phyloP scores from a whole-genome alignment of 1,140 invertebrate species.

The Lerema accius region DNA sequence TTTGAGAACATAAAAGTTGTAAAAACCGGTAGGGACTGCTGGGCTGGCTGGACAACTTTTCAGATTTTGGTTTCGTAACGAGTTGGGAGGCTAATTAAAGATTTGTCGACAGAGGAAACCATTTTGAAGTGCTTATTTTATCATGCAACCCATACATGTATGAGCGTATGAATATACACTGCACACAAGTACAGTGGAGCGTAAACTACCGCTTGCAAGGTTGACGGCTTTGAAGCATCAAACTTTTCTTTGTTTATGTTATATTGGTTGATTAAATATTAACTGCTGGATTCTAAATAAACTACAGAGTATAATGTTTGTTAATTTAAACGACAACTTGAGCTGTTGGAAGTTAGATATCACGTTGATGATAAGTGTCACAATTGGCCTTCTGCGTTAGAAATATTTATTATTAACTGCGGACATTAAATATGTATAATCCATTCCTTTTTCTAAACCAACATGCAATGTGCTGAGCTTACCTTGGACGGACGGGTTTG shows the following conservation, averaged over 20 bases:
- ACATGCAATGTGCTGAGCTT: background rate
- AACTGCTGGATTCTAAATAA: no score
- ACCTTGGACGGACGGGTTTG: background rate
- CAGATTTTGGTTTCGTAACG: conserved; percentile 23
- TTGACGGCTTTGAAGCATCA: conserved; percentile 42
- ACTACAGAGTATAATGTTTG: no score
- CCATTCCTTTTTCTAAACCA: background rate
- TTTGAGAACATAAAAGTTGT: conserved; percentile 22
- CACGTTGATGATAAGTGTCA: no score
- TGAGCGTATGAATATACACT: background rate
- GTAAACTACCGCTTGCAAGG: conserved; percentile 40
- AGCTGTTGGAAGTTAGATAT: no score
- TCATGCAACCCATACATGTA: background rate
- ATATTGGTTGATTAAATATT: background rate
- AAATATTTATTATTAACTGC: background rate
- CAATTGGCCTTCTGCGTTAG: no score
- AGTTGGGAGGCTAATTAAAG: conserved; percentile 6
- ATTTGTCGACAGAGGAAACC: conserved; percentile 7
- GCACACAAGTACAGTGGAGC: conserved; percentile 39
- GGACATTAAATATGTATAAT: background rate
- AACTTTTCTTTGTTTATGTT: conserved; percentile 46
- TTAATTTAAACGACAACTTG: no score
- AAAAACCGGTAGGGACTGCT: conserved; percentile 23
- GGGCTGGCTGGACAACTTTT: conserved; percentile 24
- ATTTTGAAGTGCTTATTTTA: conserved; percentile 7